Base-by-base conservation (phyloP, 2,888 invertebrate species). In the Eupithecia vulgata region DNA sequence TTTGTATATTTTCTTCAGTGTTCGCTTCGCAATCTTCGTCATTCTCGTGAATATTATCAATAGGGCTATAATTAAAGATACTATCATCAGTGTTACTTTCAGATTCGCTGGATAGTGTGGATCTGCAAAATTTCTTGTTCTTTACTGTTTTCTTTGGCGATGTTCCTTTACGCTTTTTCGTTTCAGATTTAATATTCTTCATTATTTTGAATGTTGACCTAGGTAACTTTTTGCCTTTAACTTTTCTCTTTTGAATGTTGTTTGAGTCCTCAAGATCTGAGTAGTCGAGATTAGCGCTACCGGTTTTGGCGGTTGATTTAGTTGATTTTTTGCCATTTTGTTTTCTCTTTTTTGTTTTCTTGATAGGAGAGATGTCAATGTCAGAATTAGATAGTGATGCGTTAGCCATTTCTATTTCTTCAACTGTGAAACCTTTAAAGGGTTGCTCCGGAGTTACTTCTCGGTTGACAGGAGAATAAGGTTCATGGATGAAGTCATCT, bases 341-440 rank as follows among this genome's bases (percentile, higher is more conserved):
- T 52, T 8, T n/a, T 48, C 8, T 52, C 48, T 48, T 48, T 48
- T n/a, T 48, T 8, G 8, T 34, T 30, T 61, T 17, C 7, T 34
- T 61, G 34, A 2, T 17, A 61, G 15, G 17, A 34, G 34, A 17
- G 30, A 0, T 30, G 5, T 59, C 59, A 59, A 59, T 3, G 25
- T 34, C 17, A 0, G 34, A 34, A 61, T 17, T 34, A 59, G 15
- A 30, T 34, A 61, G 34, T 30, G 30, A 6, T 8, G 61, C 15
- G 34, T 61, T 34, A 40, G 21, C 25, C 6, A 21, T 42, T 5
- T 65, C 21, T 21, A 65, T 65, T 15, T 65, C 65, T 21, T 25
- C 13, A 21, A 13, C 13, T 40, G 64, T 59, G n/a, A 71, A 74
- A 21, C 74, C 71, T 42, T 6, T 67, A 30, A 74, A 71, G 10